Conservation (phyloP, 2,888 invertebrate species). For the Tanytarsus gracilentus region DNA sequence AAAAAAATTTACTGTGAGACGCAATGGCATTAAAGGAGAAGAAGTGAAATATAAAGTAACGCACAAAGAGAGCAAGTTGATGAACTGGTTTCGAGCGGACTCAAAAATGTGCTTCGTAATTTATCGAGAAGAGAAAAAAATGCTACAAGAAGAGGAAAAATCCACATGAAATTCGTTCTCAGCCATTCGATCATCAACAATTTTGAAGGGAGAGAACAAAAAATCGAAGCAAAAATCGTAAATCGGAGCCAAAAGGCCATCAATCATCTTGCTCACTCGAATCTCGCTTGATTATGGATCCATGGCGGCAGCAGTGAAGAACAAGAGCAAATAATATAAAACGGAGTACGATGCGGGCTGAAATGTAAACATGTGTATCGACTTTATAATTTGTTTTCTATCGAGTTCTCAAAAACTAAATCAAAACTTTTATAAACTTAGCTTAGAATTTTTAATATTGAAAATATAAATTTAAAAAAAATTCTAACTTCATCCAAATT, state of each 20-base stretch:
- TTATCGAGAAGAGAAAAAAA: neutral
- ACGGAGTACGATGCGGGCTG: neutral
- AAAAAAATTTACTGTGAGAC: neutral
- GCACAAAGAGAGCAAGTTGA: neutral
- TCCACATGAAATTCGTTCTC: neutral
- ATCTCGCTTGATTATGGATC: too few species aligned
- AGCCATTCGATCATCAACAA: neutral
- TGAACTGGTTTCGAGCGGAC: constrained; percentile 5
- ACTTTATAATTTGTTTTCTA: constrained; percentile 2
- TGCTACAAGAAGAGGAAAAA: neutral
- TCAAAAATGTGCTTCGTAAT: neutral
- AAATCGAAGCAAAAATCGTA: neutral
- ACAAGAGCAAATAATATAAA: neutral
- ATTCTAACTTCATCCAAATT: too few species aligned
- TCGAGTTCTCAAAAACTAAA: too few species aligned
- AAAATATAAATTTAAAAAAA: too few species aligned
- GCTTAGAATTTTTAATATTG: too few species aligned
- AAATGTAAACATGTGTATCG: constrained; percentile 11
- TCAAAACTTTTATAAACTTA: too few species aligned
- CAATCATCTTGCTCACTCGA: neutral
- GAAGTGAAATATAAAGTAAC: neutral
- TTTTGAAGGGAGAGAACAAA: neutral
- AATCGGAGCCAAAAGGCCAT: constrained; percentile 12
- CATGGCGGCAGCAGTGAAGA: too few species aligned
- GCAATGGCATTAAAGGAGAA: neutral